Evolutionary conservation across 2,113 vertebrate genomes (phyloP).

Genomic region (Zeus faber): DNA sequence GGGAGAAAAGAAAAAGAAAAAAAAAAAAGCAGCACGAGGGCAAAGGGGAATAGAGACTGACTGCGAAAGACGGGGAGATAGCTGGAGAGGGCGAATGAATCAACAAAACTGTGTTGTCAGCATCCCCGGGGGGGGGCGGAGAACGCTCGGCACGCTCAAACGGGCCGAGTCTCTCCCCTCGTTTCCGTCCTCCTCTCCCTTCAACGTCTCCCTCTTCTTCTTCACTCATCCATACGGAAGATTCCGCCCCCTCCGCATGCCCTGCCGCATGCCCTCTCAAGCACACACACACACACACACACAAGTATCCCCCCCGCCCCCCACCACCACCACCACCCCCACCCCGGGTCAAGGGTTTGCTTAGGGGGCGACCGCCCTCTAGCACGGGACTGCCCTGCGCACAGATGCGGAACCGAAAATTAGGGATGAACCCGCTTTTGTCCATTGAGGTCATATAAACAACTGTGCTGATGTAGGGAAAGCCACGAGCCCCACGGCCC

Average conservation of each 20-base stretch:
- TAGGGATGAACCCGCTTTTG: slow-evolving; percentile 40
- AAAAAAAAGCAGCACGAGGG: slow-evolving; percentile 32
- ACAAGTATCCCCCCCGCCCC: slow-evolving; percentile 4
- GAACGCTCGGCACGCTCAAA: slow-evolving; percentile 57
- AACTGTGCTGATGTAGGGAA: slow-evolving; percentile 39
- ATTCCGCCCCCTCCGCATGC: slow-evolving; percentile 29
- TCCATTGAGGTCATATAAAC: slow-evolving; percentile 44
- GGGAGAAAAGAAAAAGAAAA: background rate
- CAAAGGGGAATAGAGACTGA: slow-evolving; percentile 43
- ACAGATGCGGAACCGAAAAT: slow-evolving; percentile 66
- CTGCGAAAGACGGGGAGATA: slow-evolving; percentile 39
- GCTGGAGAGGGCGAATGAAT: slow-evolving; percentile 49
- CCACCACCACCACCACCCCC: slow-evolving; percentile 36
- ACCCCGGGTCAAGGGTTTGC: slow-evolving; percentile 65
- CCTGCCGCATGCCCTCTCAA: background rate
- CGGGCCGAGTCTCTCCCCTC: slow-evolving; percentile 48
- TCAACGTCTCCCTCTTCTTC: slow-evolving; percentile 35
- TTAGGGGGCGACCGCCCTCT: slow-evolving; percentile 47
- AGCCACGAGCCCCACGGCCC: too few relatives aligned
- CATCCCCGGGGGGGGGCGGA: slow-evolving; percentile 51
- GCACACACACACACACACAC: background rate
- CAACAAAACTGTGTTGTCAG: slow-evolving; percentile 65
- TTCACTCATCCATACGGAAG: slow-evolving; percentile 57
- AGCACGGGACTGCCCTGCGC: slow-evolving; percentile 29
- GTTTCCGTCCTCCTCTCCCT: too few relatives aligned